Evolutionary conservation across 2,113 vertebrate genomes (phyloP), one percentile per base, ranked within the genome.

Genomic region (Proterorhinus semilunaris): DNA sequence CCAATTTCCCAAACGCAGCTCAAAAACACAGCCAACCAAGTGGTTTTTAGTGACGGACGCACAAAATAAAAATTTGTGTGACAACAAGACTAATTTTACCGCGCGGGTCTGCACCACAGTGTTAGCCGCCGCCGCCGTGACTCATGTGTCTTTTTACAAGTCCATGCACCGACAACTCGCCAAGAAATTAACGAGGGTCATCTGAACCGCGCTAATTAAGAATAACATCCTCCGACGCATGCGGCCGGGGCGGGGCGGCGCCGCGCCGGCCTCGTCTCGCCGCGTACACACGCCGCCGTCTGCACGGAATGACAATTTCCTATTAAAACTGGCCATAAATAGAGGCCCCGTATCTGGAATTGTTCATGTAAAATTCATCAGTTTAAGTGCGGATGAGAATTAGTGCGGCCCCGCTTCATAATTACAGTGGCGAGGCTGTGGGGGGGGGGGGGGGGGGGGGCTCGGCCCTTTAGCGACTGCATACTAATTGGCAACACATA

Each of bases 191-290:
- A 89, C 66, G 69, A 75, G 69, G 77, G 73, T 71, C 15, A 48
- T 72, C 75, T 82, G 68, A 78, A 85, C 65, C 71, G 59, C 68
- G 69, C 83, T 82, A 79, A 89, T 87, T 80, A 80, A 67, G 82
- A 80, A 83, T 86, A 89, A 84, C 79, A 85, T 86, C 82, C 77
- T 74, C 78, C 48, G 78, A 83, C 76, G 83, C 85, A 81, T 67
- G 80, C 67, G 70, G 68, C 50, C 69, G 72, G 72, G 73, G 77
- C 77, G 83, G 81, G 86, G 81, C 79, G 78, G 89, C 86, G 80
- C 83, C 27, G 78, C n/a, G 17, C 8, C 2, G 59, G 62, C 75
- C 78, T 75, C 73, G 80, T 76, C 73, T 86, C 74, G 79, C 73
- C 27, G 65, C 76, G 80, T 67, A 71, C 62, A 82, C 76, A 85